Conservation (phyloP, 2,113 vertebrate species). For the Prolemur simus region DNA sequence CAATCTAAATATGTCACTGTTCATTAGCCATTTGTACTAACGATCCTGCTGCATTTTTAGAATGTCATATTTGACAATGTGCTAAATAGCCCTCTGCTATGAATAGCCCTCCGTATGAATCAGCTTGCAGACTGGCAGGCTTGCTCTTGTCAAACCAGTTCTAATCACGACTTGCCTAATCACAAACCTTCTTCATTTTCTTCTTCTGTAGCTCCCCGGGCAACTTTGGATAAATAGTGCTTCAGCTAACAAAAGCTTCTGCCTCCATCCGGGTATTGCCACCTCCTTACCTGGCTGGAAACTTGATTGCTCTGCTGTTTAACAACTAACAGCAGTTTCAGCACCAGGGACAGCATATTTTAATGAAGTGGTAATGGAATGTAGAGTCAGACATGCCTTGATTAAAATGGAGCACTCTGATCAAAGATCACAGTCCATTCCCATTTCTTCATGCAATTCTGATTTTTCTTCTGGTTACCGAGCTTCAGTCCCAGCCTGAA, state of each 20-base stretch:
- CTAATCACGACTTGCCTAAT: constrained; percentile 35
- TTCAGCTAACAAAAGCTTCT: constrained; percentile 32
- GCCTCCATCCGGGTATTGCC: background rate
- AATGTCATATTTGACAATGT: constrained; percentile 74
- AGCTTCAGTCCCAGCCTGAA: constrained; percentile 18
- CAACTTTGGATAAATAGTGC: constrained; percentile 7
- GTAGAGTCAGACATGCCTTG: constrained; percentile 40
- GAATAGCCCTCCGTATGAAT: constrained; percentile 68
- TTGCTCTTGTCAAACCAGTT: constrained; percentile 66
- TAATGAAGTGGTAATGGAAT: constrained; percentile 39
- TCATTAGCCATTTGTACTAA: constrained; percentile 66
- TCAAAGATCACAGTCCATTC: constrained; percentile 59
- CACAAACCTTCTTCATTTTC: constrained; percentile 40
- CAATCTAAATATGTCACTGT: constrained; percentile 65
- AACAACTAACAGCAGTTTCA: constrained; percentile 44
- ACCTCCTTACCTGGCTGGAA: constrained; percentile 6
- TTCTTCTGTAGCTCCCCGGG: background rate
- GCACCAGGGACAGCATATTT: constrained; percentile 1
- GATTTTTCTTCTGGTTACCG: constrained; percentile 57
- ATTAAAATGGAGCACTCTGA: constrained; percentile 66
- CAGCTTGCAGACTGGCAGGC: constrained; percentile 48
- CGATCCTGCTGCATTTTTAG: constrained; percentile 52
- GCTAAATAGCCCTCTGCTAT: constrained; percentile 72
- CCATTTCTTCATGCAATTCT: constrained; percentile 39
- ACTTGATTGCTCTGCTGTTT: constrained; percentile 26